A percentile compares a stretch with the other conserved stretches of the same genome.
phyloP scores from a whole-genome alignment of 2,113 vertebrate species.

The Cricetomys ansorgei region DNA sequence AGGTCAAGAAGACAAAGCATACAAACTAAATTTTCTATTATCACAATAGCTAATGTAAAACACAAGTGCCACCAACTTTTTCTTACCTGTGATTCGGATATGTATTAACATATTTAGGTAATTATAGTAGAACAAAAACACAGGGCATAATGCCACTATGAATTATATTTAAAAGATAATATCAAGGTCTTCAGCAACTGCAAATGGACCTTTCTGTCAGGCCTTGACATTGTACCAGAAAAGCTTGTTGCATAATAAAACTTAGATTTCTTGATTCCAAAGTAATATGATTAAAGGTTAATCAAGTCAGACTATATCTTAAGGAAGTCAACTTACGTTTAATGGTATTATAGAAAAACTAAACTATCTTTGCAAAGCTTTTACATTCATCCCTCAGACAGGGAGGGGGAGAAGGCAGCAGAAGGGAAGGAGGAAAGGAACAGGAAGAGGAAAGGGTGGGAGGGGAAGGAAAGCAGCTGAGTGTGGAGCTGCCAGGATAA shows the following conservation, averaged over 20 bases:
- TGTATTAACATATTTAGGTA: background rate
- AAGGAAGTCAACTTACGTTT: background rate
- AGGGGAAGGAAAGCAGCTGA: background rate
- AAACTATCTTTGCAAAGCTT: constrained; percentile 28
- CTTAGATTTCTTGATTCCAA: background rate
- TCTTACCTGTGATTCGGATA: background rate
- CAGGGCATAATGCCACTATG: background rate
- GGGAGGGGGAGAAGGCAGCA: background rate
- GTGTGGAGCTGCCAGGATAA: background rate
- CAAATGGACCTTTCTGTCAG: constrained; percentile 1
- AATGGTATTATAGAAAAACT: constrained; percentile 2
- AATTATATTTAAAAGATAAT: background rate
- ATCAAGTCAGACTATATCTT: background rate
- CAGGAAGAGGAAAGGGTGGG: background rate
- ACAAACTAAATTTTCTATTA: background rate
- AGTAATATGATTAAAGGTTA: background rate
- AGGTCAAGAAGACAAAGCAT: background rate
- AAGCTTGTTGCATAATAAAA: background rate
- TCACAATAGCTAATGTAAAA: background rate
- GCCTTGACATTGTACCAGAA: background rate
- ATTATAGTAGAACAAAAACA: background rate
- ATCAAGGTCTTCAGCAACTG: background rate
- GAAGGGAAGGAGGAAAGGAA: background rate
- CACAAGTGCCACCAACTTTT: background rate
- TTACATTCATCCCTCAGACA: constrained; percentile 17